Conservation (phyloP, 2,888 invertebrate species). For the Belgica antarctica region DNA sequence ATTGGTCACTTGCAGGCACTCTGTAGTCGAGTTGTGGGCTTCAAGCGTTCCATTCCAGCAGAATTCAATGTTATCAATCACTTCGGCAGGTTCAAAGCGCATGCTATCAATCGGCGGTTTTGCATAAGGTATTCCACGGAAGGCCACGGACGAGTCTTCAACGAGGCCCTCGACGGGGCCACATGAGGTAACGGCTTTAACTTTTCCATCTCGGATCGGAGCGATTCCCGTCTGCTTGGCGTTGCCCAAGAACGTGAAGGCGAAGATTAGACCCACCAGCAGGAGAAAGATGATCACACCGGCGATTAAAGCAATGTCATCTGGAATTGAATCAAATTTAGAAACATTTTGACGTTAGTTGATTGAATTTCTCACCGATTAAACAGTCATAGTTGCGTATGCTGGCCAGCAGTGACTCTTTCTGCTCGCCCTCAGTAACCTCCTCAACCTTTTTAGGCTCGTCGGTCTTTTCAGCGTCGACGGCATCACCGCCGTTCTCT, state of each 20-base stretch:
- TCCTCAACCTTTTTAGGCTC: constrained; percentile 50
- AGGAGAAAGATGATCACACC: constrained; percentile 63
- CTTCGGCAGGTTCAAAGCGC: constrained; percentile 69
- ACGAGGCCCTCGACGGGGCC: constrained; percentile 75
- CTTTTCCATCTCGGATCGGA: constrained; percentile 69
- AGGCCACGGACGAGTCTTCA: constrained; percentile 75
- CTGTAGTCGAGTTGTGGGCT: constrained; percentile 65
- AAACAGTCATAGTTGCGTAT: constrained; percentile 64
- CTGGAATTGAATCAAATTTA: no score
- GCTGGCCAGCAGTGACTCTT: neutral
- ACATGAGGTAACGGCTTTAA: constrained; percentile 72
- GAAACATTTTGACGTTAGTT: neutral
- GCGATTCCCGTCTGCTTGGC: constrained; percentile 59
- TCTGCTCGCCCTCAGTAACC: constrained; percentile 54
- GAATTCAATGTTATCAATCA: constrained; percentile 64
- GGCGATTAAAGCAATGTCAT: constrained; percentile 60
- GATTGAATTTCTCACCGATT: constrained; percentile 56
- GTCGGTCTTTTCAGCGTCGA: constrained; percentile 71
- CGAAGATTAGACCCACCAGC: constrained; percentile 63
- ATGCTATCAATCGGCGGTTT: constrained; percentile 66
- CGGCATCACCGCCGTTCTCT: constrained; percentile 56
- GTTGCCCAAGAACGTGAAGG: constrained; percentile 62
- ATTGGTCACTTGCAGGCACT: constrained; percentile 70
- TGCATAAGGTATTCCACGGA: constrained; percentile 80
- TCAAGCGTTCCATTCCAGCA: constrained; percentile 77